phyloP scores from a whole-genome alignment of 2,113 vertebrate species.

The Poeciliopsis retropinna region DNA sequence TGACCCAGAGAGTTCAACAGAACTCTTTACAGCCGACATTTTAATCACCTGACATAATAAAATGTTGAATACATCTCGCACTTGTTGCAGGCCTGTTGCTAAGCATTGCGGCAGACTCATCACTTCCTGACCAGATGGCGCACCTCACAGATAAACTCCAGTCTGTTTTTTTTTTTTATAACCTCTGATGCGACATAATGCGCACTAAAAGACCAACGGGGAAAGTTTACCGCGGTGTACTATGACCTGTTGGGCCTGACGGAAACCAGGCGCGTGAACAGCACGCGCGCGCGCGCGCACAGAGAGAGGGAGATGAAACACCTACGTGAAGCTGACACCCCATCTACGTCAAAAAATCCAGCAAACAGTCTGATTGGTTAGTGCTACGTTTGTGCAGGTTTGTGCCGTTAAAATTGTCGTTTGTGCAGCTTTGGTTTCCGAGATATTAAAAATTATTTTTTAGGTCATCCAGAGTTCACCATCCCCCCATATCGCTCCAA shows the following conservation, averaged over 20 bases:
- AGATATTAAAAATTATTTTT: no score
- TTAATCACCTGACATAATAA: background rate
- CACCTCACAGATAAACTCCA: constrained; percentile 6
- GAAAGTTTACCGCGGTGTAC: constrained; percentile 60
- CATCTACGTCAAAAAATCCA: no score
- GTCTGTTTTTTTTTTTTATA: constrained; percentile 11
- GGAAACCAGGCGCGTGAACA: constrained; percentile 25
- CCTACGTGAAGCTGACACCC: no score
- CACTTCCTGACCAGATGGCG: background rate
- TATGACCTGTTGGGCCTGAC: constrained; percentile 71
- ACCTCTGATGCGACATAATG: constrained; percentile 10
- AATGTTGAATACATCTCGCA: background rate
- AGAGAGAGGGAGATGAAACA: no score
- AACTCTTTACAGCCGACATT: background rate
- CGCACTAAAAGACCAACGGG: constrained; percentile 7
- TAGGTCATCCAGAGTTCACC: no score
- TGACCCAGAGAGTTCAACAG: background rate
- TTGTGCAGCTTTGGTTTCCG: no score
- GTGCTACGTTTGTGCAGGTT: no score
- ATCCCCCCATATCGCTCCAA: no score
- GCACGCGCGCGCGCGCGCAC: background rate
- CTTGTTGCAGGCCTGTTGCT: constrained; percentile 22
- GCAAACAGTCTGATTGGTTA: no score
- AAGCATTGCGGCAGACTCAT: background rate
- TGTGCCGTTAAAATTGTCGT: no score